Evolutionary conservation across 2,797 vertebrate species (phyloP), one percentile per base, ranked within the genome.

Genomic region (Zenarchopterus dispar): DNA sequence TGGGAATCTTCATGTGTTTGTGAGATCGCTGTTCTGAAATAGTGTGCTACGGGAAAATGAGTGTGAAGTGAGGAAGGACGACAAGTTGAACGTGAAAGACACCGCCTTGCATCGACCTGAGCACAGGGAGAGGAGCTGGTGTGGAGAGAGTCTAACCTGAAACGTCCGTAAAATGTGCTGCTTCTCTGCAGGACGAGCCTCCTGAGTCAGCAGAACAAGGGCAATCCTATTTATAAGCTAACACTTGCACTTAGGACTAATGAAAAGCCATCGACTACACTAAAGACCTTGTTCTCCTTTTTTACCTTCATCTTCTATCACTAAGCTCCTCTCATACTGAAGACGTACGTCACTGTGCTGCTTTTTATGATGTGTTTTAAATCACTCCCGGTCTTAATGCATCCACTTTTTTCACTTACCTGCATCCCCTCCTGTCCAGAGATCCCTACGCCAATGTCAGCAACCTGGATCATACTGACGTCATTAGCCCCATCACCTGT

Each of bases 391-490:
- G 8, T 31, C 48, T n/a, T 17, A 3, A 28, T 6, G 13, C 8
- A 28, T 9, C 16, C 23, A 1, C 18, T 48, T 22, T 43, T 21
- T 26, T 0, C 23, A 24, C 78, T 94, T 89, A 98, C 98, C 96
- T 99, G 97, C 97, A 99, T 98, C 82, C 97, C 98, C 80, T 99
- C 97, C 88, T 98, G 97, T 82, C 98, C 98, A 0, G 95, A 98
- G 86, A 99, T 98, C 33, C 98, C 98, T 75, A 99, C 97, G 0
- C 98, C 98, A 50, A 99, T 96, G 43, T 99, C 98, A 5, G 98
- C 97, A 22, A 98, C 95, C 89, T 99, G 98, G 90, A 99, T 99
- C 97, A 99, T 99, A 90, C 97, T 98, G 91, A 99, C 98, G 41
- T 99, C 98, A 62, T 99, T 99, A 76, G 97, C 97, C 62, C 98